Evolutionary conservation across 2,797 vertebrate species (phyloP), one percentile per base, ranked within the genome.

Genomic region (Steatocranus sp.): DNA sequence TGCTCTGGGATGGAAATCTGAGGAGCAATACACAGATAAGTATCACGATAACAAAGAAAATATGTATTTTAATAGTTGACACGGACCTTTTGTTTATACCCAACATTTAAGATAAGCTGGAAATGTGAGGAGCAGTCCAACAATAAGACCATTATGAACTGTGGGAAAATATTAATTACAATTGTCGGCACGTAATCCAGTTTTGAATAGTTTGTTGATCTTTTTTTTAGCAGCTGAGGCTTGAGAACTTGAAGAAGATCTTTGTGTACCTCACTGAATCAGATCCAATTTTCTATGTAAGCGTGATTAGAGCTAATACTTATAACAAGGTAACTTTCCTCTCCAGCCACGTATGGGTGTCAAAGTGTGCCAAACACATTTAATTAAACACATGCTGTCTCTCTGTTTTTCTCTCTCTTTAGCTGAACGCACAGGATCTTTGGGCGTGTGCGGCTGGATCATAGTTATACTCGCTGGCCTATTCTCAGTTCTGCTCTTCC

Each of bases 361-460:
- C 8, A 56, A 51, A 56, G 15, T 7, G 6, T 75, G 5, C 48
- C 30, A 46, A 43, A 61, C 32, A 36, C 27, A 51, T 23, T 83
- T 20, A 61, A 74, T 83, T 20, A 61, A 74, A 73, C 5, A 36
- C 27, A 80, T 15, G 25, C 14, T 50, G 4, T 82, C 43, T 32
- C 23, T 27, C 7, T 73, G 17, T 12, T 12, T 48, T 8, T 73
- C 43, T n/a, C 11, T 73, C 25, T 30, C 70, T 91, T 23, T 2
- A 95, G 93, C 94, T 41, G 94, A 95, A 18, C 83, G 58, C 3
- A 90, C 92, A 0, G 94, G 93, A 7, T 76, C 92, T 83, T 90
- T 97, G 68, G 97, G 97, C 30, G 94, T 92, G 10, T 84, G 96
- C 10, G 97, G 97, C 18, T 98, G 97, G 97, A 18, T 97, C 46